Conservation (phyloP, 1,140 invertebrate genomes). For the Platyura marginata region DNA sequence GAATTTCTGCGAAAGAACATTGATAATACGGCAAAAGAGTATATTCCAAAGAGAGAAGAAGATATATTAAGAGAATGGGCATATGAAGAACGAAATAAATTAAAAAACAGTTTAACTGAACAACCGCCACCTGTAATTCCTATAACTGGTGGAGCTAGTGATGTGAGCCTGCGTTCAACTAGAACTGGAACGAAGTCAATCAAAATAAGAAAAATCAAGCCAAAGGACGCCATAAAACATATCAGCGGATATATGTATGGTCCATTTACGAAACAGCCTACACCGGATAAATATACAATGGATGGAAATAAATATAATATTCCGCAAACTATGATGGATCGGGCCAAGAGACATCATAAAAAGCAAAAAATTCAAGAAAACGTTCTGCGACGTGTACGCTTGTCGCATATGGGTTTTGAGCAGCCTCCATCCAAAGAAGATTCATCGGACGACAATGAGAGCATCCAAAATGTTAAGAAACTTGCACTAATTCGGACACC, state of each 20-base stretch:
- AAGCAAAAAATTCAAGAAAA: background rate
- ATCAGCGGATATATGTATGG: background rate
- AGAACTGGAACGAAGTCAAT: too few relatives aligned
- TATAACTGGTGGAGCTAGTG: too few relatives aligned
- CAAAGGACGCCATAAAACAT: background rate
- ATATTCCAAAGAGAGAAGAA: too few relatives aligned
- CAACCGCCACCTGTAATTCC: too few relatives aligned
- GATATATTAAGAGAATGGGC: too few relatives aligned
- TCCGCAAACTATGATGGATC: conserved; percentile 2
- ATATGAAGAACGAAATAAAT: too few relatives aligned
- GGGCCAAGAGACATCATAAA: background rate
- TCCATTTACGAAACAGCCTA: background rate
- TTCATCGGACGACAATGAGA: background rate
- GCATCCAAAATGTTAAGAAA: background rate
- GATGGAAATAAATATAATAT: background rate
- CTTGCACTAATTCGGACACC: conserved; percentile 1
- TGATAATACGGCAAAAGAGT: background rate
- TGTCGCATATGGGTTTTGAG: background rate
- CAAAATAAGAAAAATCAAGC: background rate
- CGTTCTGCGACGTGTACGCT: background rate
- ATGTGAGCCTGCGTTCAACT: too few relatives aligned
- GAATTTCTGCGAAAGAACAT: background rate
- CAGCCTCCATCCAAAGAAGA: conserved; percentile 3
- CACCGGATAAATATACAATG: background rate
- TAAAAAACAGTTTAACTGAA: too few relatives aligned